These are phyloP conservation scores for Morpho achilles DNA, from an alignment of 2,888 invertebrate species.

Conservation along the genomic window DNA sequence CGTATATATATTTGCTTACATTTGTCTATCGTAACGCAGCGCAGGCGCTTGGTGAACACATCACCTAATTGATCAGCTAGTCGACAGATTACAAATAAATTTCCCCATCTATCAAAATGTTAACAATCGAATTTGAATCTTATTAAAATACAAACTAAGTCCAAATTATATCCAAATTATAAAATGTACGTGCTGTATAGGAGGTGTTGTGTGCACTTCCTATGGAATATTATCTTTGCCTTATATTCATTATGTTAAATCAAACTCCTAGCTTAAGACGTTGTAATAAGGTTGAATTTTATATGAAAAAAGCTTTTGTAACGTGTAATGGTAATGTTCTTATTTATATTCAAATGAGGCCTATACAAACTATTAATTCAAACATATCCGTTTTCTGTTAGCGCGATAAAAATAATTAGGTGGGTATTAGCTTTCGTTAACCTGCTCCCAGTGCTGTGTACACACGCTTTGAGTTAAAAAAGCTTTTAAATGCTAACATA, in stretches of 20 bases:
- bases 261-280: not conserved
- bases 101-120: not conserved
- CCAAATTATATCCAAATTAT: not conserved
- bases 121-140: conserved; percentile 5
- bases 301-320: not conserved
- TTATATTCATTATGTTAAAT: not conserved
- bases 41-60: conserved; percentile 27
- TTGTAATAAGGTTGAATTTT: conserved; percentile 1
- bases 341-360: conserved; percentile 26
- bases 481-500: no score
- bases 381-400: conserved; percentile 20
- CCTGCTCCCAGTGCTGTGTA: not conserved
- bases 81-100: conserved; percentile 16
- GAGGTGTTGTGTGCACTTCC: conserved; percentile 2
- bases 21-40: conserved; percentile 36
- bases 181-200: not conserved
- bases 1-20: conserved; percentile 57
- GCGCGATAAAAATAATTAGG: conserved; percentile 21
- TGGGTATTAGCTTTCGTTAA: conserved; percentile 9
- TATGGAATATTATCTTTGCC: conserved; percentile 7
- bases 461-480: no score
- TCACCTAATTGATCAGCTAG: conserved; percentile 42
- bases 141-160: not conserved
- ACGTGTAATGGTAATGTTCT: conserved; percentile 14
- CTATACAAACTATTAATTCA: conserved; percentile 27